Percentiles rank a stretch among this genome's conserved stretches.
Conservation (phyloP, 2,113 vertebrate species). For the Cyphomyrus discorhynchus region DNA sequence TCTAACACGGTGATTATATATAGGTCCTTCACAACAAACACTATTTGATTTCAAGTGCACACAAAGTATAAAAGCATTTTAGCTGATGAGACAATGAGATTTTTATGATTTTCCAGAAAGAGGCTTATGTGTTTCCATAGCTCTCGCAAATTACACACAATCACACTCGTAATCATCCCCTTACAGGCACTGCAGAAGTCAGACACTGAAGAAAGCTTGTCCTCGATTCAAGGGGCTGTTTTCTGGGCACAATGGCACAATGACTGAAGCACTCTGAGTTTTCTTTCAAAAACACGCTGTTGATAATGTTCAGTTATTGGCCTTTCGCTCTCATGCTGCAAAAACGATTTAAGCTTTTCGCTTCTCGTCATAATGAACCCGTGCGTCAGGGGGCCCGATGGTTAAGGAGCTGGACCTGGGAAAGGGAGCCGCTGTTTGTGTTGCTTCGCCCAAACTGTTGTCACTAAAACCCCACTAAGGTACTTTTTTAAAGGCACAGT, state of each 20-base stretch:
- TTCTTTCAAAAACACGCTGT: not conserved
- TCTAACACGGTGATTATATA: not conserved
- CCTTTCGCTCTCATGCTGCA: not conserved
- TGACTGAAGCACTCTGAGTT: not conserved
- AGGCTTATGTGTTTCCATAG: not conserved
- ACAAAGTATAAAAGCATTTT: not conserved
- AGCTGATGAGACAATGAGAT: not conserved
- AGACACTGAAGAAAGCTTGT: not conserved
- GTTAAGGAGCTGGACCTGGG: not conserved
- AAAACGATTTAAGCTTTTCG: not conserved
- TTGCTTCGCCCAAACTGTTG: not conserved
- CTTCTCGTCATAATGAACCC: not conserved
- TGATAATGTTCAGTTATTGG: not conserved
- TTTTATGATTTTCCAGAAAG: not conserved
- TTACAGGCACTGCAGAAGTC: not conserved
- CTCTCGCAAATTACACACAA: not conserved
- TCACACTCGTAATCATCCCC: not conserved
- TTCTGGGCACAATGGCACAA: not conserved
- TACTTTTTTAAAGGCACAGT: not conserved
- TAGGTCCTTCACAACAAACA: not conserved
- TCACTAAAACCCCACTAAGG: not conserved
- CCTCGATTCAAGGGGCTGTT: not conserved
- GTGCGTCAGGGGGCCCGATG: not conserved
- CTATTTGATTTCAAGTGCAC: not conserved
- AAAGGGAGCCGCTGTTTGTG: not conserved